Base-by-base conservation (phyloP, 2,797 vertebrate genomes). In the Garrulus glandarius region DNA sequence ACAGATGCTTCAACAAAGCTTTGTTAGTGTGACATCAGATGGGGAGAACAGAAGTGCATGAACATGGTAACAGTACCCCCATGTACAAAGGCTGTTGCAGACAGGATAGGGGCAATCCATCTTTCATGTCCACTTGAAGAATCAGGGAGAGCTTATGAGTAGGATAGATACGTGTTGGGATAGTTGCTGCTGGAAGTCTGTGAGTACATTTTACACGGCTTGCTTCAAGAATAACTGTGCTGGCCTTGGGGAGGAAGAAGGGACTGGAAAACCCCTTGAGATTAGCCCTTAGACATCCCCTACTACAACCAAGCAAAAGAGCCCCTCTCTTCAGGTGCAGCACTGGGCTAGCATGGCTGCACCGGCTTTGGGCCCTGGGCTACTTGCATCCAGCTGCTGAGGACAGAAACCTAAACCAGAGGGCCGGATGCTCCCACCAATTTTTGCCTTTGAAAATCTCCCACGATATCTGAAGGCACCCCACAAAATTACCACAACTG, bases 131-230 rank as follows among this genome's bases (percentile, higher is more conserved):
- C 72, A 16, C 21, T 37, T 49, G 43, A 82, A 68, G 82, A 63
- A 89, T 53, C 3, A 52, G 43, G 20, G 12, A 53, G 60, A 69
- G 23, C 3, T 2, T 11, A 26, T 0, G 0, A 65, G 32, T 1
- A 72, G 21, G 11, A 44, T 3, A 46, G 47, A 17, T 27, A 50
- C 0, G 0, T 1, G 2, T 8, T 84, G 43, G 36, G 57, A 61
- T 26, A 71, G 43, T 8, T 3, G 2, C 59, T 76, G 59, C 39
- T 27, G 24, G 26, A 75, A 53, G 41, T 61, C 32, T 53, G 18
- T 4, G 4, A 57, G 18, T 11, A 16, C 11, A 50, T 37, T 68
- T 49, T 41, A 64, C 21, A 36, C 3, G 47, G 3, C 7, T 37
- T 70, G 37, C 68, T 63, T 77, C 22, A 74, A 56, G 37, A 87